Evolutionary conservation across 2,797 vertebrate species (phyloP), one percentile per base, ranked within the genome.

Genomic region (Glossophaga mutica): DNA sequence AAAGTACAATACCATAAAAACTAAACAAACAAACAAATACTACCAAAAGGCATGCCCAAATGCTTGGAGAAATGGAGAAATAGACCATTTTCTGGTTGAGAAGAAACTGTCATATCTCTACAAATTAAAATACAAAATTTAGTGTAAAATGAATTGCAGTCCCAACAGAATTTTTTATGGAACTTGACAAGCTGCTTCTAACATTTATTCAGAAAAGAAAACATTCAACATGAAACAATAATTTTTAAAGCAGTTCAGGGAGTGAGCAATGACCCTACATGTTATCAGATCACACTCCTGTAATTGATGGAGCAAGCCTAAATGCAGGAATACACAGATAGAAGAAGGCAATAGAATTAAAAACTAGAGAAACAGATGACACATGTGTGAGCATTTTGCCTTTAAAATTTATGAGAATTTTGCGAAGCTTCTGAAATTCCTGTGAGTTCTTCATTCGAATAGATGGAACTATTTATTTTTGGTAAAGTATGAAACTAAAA

Each of bases 81-180:
- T 18, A 59, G 34, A 81, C 0, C 4, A 24, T 67, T 85, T 89
- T 81, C 12, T 90, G 14, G 6, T 62, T 91, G 76, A 85, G 24
- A 91, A 42, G n/a, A 39, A 87, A 8, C 18, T 92, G 42, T 82
- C 52, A 86, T 39, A 91, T 77, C 9, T 78, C 39, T 62, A 46
- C 16, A 89, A 85, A 93, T 94, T 96, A 83, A 87, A 94, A 87
- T 52, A 88, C 65, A 93, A 93, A 68, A 73, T 77, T 91, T 46
- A 83, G 16, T 90, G 50, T 37, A 83, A 96, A 71, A 9, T 2
- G 24, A 85, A n/a, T 2, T 94, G 4, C n/a, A 82, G 18, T 86
- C 29, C 4, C 59, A 90, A 44, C 2, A 88, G 59, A 7, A 59
- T 70, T 44, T 82, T 81, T 46, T 48, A 81, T 34, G 32, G 18